Evolutionary conservation across 2,888 invertebrate genomes (phyloP).

Genomic region (Tuta absoluta): DNA sequence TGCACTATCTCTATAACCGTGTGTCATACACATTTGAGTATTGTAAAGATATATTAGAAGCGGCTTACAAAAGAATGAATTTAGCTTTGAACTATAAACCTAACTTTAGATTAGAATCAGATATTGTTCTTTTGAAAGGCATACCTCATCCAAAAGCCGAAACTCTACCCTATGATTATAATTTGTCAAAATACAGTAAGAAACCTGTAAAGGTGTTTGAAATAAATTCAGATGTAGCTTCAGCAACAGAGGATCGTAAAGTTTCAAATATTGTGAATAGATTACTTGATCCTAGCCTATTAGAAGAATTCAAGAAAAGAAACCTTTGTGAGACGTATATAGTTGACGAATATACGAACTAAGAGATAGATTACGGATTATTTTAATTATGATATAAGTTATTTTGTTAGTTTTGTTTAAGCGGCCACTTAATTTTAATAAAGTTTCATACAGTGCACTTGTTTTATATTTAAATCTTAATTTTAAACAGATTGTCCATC

Average conservation of each 20-base stretch:
- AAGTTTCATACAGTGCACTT: no score
- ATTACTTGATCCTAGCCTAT: conserved; percentile 39
- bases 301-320: conserved; percentile 34
- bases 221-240: conserved; percentile 45
- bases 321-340: not conserved
- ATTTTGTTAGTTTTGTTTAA: no score
- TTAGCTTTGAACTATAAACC: conserved; percentile 44
- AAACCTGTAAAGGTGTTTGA: conserved; percentile 48
- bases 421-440: no score
- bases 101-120: conserved; percentile 45
- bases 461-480: no score
- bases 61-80: conserved; percentile 45
- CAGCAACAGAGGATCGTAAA: conserved; percentile 45
- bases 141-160: conserved; percentile 38
- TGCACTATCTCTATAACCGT: conserved; percentile 37
- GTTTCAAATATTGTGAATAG: conserved; percentile 54
- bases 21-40: conserved; percentile 43
- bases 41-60: conserved; percentile 41
- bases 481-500: no score
- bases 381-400: no score
- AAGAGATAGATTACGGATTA: no score
- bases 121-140: conserved; percentile 52
- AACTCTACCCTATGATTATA: conserved; percentile 47
- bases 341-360: no score
- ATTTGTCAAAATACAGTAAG: conserved; percentile 49